Evolutionary conservation across 2,113 vertebrate genomes (phyloP).

Genomic region (Chloropsis cyanopogon): DNA sequence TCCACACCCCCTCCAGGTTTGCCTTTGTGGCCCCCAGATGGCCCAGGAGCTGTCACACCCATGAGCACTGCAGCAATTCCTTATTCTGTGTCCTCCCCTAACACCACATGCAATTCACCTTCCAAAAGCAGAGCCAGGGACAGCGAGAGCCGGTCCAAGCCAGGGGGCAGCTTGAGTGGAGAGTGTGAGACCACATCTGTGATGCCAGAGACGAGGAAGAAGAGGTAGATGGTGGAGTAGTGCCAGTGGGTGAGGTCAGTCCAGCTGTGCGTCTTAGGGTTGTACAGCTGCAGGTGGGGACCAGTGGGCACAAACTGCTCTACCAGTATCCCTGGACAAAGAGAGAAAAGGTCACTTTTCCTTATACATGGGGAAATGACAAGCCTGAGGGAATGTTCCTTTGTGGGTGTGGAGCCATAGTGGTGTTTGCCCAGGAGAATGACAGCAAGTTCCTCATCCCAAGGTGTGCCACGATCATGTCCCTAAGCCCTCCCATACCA

Average conservation of each 20-base stretch:
- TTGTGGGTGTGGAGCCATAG: rapidly evolving
- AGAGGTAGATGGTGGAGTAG: constrained; percentile 92
- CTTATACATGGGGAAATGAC: not conserved
- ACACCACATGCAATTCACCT: not conserved
- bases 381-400: not conserved
- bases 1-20: not conserved
- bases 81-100: rapidly evolving
- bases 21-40: too few relatives aligned
- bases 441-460: rapidly evolving
- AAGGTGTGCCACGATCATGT: rapidly evolving
- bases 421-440: not conserved
- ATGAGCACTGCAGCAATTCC: not conserved
- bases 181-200: constrained; percentile 67
- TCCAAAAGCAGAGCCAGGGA: constrained; percentile 68
- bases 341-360: not conserved
- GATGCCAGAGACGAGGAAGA: constrained; percentile 84
- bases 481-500: not conserved
- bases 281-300: constrained; percentile 82
- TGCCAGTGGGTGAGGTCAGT: constrained; percentile 89
- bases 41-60: not conserved
- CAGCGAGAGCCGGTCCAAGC: constrained; percentile 78
- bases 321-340: constrained; percentile 83
- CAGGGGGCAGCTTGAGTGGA: constrained; percentile 65
- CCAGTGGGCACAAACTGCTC: constrained; percentile 90
- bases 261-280: constrained; percentile 67